Conservation (phyloP, 92 coral and sea anemone species). For the Heliopora coerulea region DNA sequence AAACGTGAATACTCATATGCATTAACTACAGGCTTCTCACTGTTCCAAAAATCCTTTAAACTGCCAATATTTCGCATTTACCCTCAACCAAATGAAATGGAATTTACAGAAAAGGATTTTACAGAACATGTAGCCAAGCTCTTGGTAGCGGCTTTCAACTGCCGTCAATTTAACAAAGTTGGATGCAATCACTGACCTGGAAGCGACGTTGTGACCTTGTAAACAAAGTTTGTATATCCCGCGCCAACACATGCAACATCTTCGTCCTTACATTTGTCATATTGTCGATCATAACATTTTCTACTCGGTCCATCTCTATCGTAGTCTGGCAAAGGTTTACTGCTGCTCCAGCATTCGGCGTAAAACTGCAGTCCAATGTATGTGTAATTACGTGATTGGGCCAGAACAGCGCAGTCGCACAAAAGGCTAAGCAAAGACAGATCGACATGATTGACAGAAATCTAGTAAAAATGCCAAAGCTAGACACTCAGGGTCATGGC, state of each 20-base stretch:
- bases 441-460: too few relatives aligned
- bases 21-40: too few relatives aligned
- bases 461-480: too few relatives aligned
- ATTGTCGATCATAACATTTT: not conserved
- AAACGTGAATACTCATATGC: too few relatives aligned
- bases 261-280: not conserved
- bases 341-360: constrained; percentile 39
- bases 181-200: not conserved
- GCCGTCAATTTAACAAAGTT: too few relatives aligned
- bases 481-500: too few relatives aligned
- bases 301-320: constrained; percentile 8
- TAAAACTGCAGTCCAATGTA: constrained; percentile 28
- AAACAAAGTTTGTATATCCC: constrained; percentile 1
- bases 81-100: too few relatives aligned
- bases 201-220: not conserved
- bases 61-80: too few relatives aligned
- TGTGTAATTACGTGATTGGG: not conserved
- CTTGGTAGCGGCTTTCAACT: too few relatives aligned
- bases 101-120: too few relatives aligned
- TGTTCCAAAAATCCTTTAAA: too few relatives aligned
- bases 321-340: constrained; percentile 5
- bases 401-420: constrained; percentile 22
- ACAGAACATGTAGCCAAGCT: too few relatives aligned
- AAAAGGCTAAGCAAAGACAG: constrained; percentile 1
- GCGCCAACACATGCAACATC: constrained; percentile 10